Base-by-base conservation (phyloP, 2,113 vertebrate genomes). In the Steatornis caripensis region DNA sequence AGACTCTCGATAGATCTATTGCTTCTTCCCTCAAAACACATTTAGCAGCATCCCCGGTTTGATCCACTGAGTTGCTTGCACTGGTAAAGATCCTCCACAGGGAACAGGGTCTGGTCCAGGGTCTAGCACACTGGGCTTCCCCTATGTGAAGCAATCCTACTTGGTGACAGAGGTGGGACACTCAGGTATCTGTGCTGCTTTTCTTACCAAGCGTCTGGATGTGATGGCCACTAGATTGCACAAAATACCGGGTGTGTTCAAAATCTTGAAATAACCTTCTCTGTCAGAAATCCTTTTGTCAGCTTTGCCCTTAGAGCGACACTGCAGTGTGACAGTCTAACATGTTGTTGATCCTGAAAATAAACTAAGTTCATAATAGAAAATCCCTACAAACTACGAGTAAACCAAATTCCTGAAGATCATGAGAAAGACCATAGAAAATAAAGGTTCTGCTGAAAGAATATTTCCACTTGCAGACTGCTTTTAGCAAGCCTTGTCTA, bases 11-110 rank as follows among this genome's bases (percentile, higher is more conserved):
- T 11, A 43, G 7, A 66, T 18, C 27, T 46, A 8, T 36, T 0
- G 0, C 20, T 68, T 66, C 45, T 82, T 76, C 34, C 39, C 45
- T 96, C 62, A 65, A 84, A 79, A 45, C 12, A 71, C 22, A 21
- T 58, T 39, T 60, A 51, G 27, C 71, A 87, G 26, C n/a, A 43
- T 60, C 12, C 41, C 26, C 51, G 60, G 37, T 62, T 78, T 66
- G 39, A 12, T 70, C 10, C 0, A 0, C 10, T 1, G 15, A 36
- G 36, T 43, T 60, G 26, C 45, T 54, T 46, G 11, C 9, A 12
- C 34, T 68, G 78, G 14, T 55, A 27, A 20, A 70, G 61, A 55
- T 5, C 13, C 23, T 30, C 36, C 11, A 4, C 10, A 43, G 20
- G 23, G 18, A 82, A 46, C 0, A 57, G 26, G 26, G 10, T 36